Base-by-base conservation (phyloP, 2,888 invertebrate genomes). In the Campoplex nolae region DNA sequence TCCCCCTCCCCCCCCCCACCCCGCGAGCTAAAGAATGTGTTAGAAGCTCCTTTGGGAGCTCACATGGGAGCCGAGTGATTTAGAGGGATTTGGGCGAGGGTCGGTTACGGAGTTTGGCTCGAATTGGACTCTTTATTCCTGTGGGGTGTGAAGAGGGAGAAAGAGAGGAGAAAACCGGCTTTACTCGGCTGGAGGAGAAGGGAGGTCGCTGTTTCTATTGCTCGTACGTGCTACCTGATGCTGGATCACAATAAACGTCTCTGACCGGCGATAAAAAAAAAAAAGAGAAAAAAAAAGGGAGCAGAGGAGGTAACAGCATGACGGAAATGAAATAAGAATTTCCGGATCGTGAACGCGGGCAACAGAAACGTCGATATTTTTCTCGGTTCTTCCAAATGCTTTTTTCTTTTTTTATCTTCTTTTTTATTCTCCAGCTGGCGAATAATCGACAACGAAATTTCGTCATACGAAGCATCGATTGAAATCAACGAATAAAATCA, bases 211-310 rank as follows among this genome's bases (percentile, higher is more conserved):
- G 67, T 56, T 86, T 70, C 70, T 87, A 87, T 87, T 48, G 81
- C 81, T 18, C 48, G 70, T 82, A 87, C 86, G 86, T 87, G 86
- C 84, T 82, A 78, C 86, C 81, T 75, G 23, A 23, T 23, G 86
- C 83, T 84, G 88, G 86, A 88, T 88, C 86, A 86, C 88, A 81
- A 88, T 88, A 83, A 88, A 88, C 81, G 85, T 88, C 88, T 78
- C 84, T 78, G 84, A 84, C 86, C 78, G 74, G 84, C 81, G 75
- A 84, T 86, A 85, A 85, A 85, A 75, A 78, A 80, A 78, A 83
- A 81, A 62, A 65, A 23, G 23, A 23, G 23, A 23, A 23, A 23
- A 23, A 23, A 23, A 23, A 23, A 23, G 23, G 23, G 23, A 23
- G 23, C 23, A 23, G 23, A 23, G 23, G 23, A 23, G 73, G 80